Conservation (phyloP, 2,113 vertebrate species). For the Oreochromis spilurus region DNA sequence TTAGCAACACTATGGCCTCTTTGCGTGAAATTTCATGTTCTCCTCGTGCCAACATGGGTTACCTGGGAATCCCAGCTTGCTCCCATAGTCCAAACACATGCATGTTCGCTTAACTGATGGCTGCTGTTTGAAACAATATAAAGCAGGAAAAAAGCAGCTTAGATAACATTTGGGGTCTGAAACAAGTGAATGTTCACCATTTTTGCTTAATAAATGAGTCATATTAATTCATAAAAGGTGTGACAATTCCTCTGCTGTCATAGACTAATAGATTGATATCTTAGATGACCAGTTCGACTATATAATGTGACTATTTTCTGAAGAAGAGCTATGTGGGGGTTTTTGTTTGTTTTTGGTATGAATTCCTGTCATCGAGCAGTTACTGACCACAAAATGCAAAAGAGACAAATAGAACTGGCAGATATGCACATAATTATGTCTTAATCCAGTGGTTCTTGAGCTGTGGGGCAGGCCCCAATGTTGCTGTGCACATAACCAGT, state of each 20-base stretch:
- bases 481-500: background rate
- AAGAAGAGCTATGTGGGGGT: accelerated
- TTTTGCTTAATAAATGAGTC: background rate
- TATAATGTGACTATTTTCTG: background rate
- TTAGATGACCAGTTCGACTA: background rate
- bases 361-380: background rate
- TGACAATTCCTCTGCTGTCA: background rate
- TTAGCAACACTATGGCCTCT: background rate
- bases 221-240: background rate
- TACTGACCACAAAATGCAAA: background rate
- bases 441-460: background rate
- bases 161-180: background rate
- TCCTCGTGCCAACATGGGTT: background rate
- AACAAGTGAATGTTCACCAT: background rate
- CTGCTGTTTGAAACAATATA: background rate
- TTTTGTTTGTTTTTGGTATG: background rate
- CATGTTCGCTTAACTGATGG: background rate
- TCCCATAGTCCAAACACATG: background rate
- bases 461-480: background rate
- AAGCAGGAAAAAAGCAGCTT: background rate
- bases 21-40: background rate
- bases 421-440: background rate
- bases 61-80: background rate
- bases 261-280: background rate
- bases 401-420: background rate